Conservation (phyloP, 2,797 vertebrate genomes). For the Danio tinwini region DNA sequence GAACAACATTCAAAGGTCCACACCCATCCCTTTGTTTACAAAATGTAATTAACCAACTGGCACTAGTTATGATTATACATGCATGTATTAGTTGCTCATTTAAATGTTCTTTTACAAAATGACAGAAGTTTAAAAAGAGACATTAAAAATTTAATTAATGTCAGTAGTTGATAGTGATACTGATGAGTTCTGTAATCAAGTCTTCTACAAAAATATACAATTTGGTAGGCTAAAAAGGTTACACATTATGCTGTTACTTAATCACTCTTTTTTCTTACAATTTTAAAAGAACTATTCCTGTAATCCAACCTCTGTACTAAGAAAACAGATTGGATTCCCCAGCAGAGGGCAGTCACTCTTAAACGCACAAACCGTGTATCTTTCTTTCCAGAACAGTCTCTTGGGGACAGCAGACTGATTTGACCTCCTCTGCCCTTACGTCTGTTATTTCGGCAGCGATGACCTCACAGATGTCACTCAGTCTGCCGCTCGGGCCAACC, state of each 20-base stretch:
- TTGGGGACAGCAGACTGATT: slow-evolving; percentile 45
- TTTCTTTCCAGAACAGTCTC: slow-evolving; percentile 17
- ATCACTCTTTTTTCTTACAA: background rate
- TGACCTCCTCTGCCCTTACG: slow-evolving; percentile 38
- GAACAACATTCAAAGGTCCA: background rate
- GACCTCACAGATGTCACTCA: slow-evolving; percentile 56
- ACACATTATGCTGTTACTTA: background rate
- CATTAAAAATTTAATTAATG: background rate
- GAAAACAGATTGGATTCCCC: slow-evolving; percentile 2
- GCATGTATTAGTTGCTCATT: too few relatives aligned
- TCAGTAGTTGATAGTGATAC: too few relatives aligned
- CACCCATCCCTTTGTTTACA: background rate
- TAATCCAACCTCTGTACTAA: background rate
- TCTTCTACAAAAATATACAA: background rate
- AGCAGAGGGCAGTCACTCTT: slow-evolving; percentile 42
- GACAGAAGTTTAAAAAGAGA: background rate
- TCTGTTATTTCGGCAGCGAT: slow-evolving; percentile 46
- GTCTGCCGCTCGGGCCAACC: slow-evolving; percentile 35
- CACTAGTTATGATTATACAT: too few relatives aligned
- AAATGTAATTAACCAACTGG: background rate
- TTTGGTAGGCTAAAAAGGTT: background rate
- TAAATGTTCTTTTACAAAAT: background rate
- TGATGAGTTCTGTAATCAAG: background rate
- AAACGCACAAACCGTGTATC: slow-evolving; percentile 33
- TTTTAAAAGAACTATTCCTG: background rate